phyloP scores from a whole-genome alignment of 2,888 invertebrate species.

The Drosophila nigricruria region DNA sequence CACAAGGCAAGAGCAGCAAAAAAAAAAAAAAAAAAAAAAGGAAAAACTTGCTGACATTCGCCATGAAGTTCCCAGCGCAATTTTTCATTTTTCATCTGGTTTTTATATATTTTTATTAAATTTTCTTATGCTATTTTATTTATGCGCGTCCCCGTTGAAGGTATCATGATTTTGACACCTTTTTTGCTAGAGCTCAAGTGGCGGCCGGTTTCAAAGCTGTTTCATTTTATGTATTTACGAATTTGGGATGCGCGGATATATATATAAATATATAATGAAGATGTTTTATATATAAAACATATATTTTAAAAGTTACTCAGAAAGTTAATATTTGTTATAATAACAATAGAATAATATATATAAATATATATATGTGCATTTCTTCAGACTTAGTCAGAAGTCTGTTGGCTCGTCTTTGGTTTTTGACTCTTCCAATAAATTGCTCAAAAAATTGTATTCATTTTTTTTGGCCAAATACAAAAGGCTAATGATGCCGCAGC shows the following conservation, averaged over 20 bases:
- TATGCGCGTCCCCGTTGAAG: constrained; percentile 26
- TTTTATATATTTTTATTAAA: constrained; percentile 27
- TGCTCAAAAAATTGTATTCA: too few species aligned
- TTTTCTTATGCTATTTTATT: constrained; percentile 21
- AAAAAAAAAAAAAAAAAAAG: neutral
- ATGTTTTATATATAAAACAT: neutral
- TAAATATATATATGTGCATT: too few species aligned
- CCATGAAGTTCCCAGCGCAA: constrained; percentile 51
- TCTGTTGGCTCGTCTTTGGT: too few species aligned
- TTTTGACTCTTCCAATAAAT: too few species aligned
- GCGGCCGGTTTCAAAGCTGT: neutral
- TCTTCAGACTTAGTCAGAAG: too few species aligned
- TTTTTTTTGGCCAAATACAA: too few species aligned
- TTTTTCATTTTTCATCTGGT: constrained; percentile 34
- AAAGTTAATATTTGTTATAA: too few species aligned
- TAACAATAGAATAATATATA: too few species aligned
- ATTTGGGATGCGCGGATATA: neutral
- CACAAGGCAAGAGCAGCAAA: constrained; percentile 3
- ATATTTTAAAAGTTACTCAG: too few species aligned
- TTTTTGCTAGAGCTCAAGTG: constrained; percentile 17
- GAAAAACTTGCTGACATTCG: constrained; percentile 71
- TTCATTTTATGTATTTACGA: neutral
- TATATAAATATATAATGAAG: neutral
- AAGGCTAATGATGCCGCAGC: too few species aligned
- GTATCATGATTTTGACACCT: constrained; percentile 52